Percentiles rank a stretch among this genome's conserved stretches.
These are phyloP conservation scores for Phoxinus phoxinus DNA, from an alignment of 2,113 vertebrate species.

Conservation along the genomic window DNA sequence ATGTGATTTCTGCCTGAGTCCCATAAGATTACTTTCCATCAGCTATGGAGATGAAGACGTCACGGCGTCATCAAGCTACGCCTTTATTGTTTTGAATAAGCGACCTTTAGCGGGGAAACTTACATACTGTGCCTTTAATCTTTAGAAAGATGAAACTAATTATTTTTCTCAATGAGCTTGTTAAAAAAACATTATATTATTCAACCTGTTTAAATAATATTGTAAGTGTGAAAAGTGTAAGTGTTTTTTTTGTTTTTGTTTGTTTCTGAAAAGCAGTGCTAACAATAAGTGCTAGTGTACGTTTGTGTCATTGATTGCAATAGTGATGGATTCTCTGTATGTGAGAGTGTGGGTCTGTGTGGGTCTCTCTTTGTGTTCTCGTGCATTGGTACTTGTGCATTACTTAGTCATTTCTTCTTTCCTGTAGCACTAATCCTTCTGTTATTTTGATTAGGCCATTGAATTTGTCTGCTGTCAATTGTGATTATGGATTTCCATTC, in stretches of 20 bases:
- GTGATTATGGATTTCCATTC: constrained; percentile 34
- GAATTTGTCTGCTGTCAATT: constrained; percentile 31
- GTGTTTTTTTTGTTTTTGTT: constrained; percentile 41
- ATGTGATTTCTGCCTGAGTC: too few relatives aligned
- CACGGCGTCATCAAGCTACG: too few relatives aligned
- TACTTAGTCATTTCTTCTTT: constrained; percentile 14
- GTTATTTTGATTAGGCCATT: constrained; percentile 9
- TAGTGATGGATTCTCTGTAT: not conserved
- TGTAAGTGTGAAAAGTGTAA: not conserved
- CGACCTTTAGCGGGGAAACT: too few relatives aligned
- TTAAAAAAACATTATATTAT: too few relatives aligned
- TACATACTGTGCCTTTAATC: too few relatives aligned
- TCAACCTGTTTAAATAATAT: too few relatives aligned
- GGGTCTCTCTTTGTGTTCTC: not conserved
- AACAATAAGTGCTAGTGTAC: constrained; percentile 56
- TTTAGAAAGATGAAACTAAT: too few relatives aligned
- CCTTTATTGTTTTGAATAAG: too few relatives aligned
- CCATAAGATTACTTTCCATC: too few relatives aligned
- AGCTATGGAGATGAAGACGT: too few relatives aligned
- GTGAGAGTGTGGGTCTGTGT: not conserved
- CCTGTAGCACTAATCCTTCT: not conserved
- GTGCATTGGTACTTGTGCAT: constrained; percentile 35
- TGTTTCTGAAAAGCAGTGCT: not conserved
- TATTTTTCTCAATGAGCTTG: too few relatives aligned
- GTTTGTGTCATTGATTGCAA: constrained; percentile 51